Base-by-base conservation (phyloP, 2,797 vertebrate genomes). In the Xenopus petersii region DNA sequence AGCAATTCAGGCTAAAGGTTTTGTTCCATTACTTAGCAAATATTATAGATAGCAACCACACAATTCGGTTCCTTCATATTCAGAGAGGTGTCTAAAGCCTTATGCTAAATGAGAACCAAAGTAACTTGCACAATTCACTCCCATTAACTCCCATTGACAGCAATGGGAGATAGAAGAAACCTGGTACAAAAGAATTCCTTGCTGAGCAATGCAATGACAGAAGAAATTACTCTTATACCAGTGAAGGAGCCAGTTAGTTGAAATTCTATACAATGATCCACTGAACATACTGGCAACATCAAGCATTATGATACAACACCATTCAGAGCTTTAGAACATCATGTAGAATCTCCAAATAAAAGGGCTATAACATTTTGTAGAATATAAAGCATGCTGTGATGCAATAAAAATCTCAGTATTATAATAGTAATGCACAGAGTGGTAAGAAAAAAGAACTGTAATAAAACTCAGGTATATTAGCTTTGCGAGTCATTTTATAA, bases 291-390 rank as follows among this genome's bases (percentile, higher is more conserved):
- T 65, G n/a, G 1, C n/a, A 65, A 65, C 42, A 17, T 56, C 16
- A n/a, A 3, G 64, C 36, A 26, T 17, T 49, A 47, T 51, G 64
- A 30, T 67, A 48, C 9, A 51, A 67, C 8, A 47, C 1, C 64
- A 67, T 51, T 47, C 64, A 49, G 47, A 51, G 64, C 16, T 3
- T 7, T 51, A 67, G n/a, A 67, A 67, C 17, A n/a, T 47, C 36
- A 51, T 47, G 12, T n/a, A 51, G 49, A 51, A 15, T 51, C 11
- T 12, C 3, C 49, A 12, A 51, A 51, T 51, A 13, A 51, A 51
- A 51, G 49, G 49, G 11, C 2, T 51, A 51, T 12, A 51, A 5
- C 15, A 51, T 51, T 51, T 4, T 42, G 36, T 30, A 51, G 49
- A 51, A 12, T 4, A 51, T 15, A 12, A 51, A 51, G 4, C 49